These are phyloP conservation scores for Ceraclea dissimilis DNA, from an alignment of 2,888 invertebrate genomes.

Conservation along the genomic window DNA sequence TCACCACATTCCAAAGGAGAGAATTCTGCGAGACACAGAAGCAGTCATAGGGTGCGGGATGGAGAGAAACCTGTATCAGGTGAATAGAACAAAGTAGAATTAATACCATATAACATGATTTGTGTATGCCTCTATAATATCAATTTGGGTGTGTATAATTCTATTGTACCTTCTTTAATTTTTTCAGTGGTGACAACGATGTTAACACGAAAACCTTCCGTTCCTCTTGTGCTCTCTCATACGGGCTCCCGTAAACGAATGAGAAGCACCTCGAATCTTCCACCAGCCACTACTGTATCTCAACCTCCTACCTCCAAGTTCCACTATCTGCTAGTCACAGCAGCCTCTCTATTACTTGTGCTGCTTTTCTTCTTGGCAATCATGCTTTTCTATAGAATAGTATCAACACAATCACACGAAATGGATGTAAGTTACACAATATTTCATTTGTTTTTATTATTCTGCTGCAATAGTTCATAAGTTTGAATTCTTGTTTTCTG, in stretches of 20 bases:
- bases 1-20: neutral
- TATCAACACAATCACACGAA: neutral
- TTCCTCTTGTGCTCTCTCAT: constrained; percentile 35
- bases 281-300: constrained; percentile 22
- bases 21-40: neutral
- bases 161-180: too few relatives aligned
- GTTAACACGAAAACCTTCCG: constrained; percentile 11
- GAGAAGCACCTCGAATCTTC: constrained; percentile 28
- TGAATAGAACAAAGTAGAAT: too few relatives aligned
- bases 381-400: constrained; percentile 46
- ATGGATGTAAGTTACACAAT: constrained; percentile 15
- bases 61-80: neutral
- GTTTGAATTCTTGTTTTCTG: too few relatives aligned
- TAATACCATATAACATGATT: too few relatives aligned
- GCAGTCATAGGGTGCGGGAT: neutral
- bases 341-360: constrained; percentile 48
- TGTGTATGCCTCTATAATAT: too few relatives aligned
- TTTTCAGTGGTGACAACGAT: constrained; percentile 2
- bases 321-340: constrained; percentile 37
- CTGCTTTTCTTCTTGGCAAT: constrained; percentile 51
- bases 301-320: constrained; percentile 26
- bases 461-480: too few relatives aligned
- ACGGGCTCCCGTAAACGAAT: constrained; percentile 44
- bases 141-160: too few relatives aligned
- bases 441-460: too few relatives aligned